These are phyloP conservation scores for Anthopleura xanthogrammica DNA, from an alignment of 92 coral and sea anemone genomes.

Conservation along the genomic window DNA sequence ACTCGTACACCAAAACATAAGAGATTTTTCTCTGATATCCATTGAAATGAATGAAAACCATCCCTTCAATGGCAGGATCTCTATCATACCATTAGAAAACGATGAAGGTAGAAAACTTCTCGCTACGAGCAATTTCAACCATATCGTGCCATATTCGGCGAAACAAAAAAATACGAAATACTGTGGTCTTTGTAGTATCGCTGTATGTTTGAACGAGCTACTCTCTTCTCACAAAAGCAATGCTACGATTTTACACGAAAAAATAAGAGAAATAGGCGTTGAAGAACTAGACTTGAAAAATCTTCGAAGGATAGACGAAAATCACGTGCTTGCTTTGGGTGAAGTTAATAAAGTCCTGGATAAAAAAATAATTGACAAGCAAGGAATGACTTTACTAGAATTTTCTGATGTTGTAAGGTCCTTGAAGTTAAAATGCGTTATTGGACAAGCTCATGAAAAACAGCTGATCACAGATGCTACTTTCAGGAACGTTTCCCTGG, in stretches of 20 bases:
- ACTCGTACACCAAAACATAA: too few species aligned
- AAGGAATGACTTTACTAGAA: slow-evolving; percentile 48
- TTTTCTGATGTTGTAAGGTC: slow-evolving; percentile 24
- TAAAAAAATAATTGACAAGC: slow-evolving; percentile 13
- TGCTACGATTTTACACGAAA: neutral
- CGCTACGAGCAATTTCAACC: slow-evolving; percentile 21
- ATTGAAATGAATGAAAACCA: neutral
- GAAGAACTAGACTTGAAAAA: neutral
- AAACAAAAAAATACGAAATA: slow-evolving; percentile 41
- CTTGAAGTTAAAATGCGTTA: slow-evolving; percentile 14
- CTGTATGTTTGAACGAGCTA: slow-evolving; percentile 46
- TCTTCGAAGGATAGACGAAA: slow-evolving; percentile 17
- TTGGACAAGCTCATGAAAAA: slow-evolving; percentile 22
- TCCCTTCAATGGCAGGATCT: slow-evolving; percentile 3
- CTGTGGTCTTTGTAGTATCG: slow-evolving; percentile 59
- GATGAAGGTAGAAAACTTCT: slow-evolving; percentile 42
- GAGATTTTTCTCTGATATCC: too few species aligned
- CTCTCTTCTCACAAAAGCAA: neutral
- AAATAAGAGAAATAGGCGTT: neutral
- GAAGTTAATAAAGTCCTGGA: slow-evolving; percentile 23
- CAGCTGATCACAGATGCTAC: neutral
- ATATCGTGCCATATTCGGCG: slow-evolving; percentile 33
- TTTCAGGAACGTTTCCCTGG: neutral
- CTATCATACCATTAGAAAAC: slow-evolving; percentile 21
- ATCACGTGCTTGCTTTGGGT: slow-evolving; percentile 30